Evolutionary conservation across 2,113 vertebrate genomes (phyloP).

Genomic region (Austrofundulus limnaeus): DNA sequence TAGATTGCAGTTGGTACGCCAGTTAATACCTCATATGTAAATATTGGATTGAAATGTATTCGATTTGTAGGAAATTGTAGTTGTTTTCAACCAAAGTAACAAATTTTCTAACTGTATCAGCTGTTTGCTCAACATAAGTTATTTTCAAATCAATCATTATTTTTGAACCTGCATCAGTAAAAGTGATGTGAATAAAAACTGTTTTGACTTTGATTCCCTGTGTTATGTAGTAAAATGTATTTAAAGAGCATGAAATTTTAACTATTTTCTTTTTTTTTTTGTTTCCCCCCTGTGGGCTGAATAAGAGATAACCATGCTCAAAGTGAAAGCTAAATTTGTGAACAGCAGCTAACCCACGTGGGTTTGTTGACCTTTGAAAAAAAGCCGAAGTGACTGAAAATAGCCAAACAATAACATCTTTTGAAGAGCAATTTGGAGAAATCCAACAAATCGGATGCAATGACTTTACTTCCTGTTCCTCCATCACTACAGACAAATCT

Average conservation of each 20-base stretch:
- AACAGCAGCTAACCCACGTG: too few relatives aligned
- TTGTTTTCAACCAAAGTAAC: conserved; percentile 5
- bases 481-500: conserved; percentile 7
- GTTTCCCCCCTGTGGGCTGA: too few relatives aligned
- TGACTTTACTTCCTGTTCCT: background rate
- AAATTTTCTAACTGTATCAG: conserved; percentile 3
- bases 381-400: too few relatives aligned
- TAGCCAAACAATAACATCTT: too few relatives aligned
- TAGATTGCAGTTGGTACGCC: conserved; percentile 32
- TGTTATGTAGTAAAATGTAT: conserved; percentile 48
- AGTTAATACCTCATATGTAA: conserved; percentile 62
- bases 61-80: conserved; percentile 25
- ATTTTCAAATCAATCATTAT: conserved; percentile 34
- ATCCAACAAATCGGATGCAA: too few relatives aligned
- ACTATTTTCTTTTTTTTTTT: background rate
- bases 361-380: too few relatives aligned
- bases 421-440: too few relatives aligned
- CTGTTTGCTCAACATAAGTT: conserved; percentile 15
- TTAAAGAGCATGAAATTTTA: background rate
- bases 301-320: too few relatives aligned
- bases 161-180: conserved; percentile 8
- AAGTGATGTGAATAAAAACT: conserved; percentile 14
- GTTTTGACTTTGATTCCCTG: too few relatives aligned
- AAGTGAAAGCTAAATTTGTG: too few relatives aligned
- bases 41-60: conserved; percentile 41